phyloP scores from a whole-genome alignment of 2,888 invertebrate species.

The Dorcus hopei region DNA sequence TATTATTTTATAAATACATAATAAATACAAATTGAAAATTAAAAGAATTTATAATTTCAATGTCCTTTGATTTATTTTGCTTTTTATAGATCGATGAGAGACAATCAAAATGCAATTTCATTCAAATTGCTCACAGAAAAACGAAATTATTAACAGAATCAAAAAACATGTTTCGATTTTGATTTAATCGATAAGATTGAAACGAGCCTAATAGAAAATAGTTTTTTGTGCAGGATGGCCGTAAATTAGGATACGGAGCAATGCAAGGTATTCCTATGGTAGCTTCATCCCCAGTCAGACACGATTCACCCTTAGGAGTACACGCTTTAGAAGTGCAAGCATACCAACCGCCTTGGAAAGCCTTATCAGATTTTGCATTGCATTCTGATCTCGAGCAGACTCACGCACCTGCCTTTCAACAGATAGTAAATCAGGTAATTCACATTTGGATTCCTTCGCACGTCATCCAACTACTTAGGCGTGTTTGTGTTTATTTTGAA shows the following conservation, averaged over 20 bases:
- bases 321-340: slow-evolving; percentile 87
- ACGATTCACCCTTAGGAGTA: slow-evolving; percentile 82
- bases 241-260: slow-evolving; percentile 88
- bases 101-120: too few species aligned
- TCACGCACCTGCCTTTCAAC: slow-evolving; percentile 89
- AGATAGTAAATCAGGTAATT: slow-evolving; percentile 88
- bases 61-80: too few species aligned
- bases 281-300: slow-evolving; percentile 89
- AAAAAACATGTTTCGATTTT: too few species aligned
- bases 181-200: too few species aligned
- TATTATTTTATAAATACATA: too few species aligned
- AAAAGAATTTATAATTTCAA: too few species aligned
- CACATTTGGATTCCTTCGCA: background rate
- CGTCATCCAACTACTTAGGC: too few species aligned
- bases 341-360: slow-evolving; percentile 98
- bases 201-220: slow-evolving; percentile 46
- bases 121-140: too few species aligned
- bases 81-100: too few species aligned
- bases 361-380: slow-evolving; percentile 91
- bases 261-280: slow-evolving; percentile 98
- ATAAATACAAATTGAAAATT: too few species aligned
- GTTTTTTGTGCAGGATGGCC: slow-evolving; percentile 78
- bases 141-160: too few species aligned
- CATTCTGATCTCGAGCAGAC: slow-evolving; percentile 90
- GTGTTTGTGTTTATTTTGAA: too few species aligned